Percentiles rank a stretch among this genome's conserved stretches.
Evolutionary conservation across 2,113 vertebrate genomes (phyloP).

Genomic region (Formicarius rufipectus): DNA sequence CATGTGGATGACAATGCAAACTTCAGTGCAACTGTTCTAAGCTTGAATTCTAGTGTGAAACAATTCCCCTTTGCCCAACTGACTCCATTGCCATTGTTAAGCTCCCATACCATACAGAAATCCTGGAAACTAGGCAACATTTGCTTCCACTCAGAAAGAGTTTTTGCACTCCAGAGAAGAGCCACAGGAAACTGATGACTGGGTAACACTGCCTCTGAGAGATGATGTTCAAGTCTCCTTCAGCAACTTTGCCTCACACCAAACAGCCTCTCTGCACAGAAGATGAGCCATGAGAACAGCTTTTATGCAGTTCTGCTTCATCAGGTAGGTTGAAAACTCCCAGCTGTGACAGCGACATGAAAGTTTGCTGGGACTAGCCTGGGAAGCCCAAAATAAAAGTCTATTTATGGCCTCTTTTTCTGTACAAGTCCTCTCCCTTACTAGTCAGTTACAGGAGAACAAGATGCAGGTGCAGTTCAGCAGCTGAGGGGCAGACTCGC

Average conservation of each 20-base stretch:
- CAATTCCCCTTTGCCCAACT: background rate
- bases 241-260: background rate
- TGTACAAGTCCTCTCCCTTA: background rate
- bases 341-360: background rate
- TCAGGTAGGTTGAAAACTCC: background rate
- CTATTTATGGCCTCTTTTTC: background rate
- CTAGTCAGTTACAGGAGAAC: background rate
- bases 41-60: background rate
- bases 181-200: background rate
- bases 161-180: background rate
- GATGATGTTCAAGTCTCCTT: background rate
- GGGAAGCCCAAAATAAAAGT: background rate
- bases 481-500: background rate
- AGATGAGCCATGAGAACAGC: background rate
- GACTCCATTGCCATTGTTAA: background rate
- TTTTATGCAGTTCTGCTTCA: background rate
- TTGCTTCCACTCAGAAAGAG: background rate
- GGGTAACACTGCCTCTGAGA: background rate
- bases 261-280: background rate
- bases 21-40: background rate
- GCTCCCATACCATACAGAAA: background rate
- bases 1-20: rapidly evolving
- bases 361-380: background rate
- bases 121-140: background rate
- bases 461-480: background rate